These are phyloP conservation scores for Eueremaeus valkanovi DNA, from an alignment of 2,888 invertebrate species.

Conservation along the genomic window DNA sequence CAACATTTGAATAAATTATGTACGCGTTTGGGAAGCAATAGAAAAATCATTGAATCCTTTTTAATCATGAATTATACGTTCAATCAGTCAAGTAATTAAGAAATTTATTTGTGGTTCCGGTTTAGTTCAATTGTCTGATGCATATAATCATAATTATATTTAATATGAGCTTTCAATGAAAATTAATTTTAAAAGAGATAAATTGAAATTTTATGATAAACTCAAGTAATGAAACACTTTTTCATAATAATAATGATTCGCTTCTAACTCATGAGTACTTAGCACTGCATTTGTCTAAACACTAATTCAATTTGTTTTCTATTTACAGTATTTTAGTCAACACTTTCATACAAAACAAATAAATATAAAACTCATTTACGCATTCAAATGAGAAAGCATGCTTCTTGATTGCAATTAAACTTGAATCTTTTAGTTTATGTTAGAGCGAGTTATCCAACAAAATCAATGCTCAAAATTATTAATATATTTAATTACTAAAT, in stretches of 20 bases:
- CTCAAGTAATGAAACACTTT: neutral
- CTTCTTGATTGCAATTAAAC: too few species aligned
- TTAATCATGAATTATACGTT: conserved; percentile 12
- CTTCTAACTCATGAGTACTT: neutral
- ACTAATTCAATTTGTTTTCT: neutral
- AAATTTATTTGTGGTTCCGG: conserved; percentile 17
- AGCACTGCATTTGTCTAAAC: neutral
- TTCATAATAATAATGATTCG: neutral
- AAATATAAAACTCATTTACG: too few species aligned
- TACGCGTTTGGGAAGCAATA: neutral
- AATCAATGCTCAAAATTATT: too few species aligned
- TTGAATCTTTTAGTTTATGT: too few species aligned
- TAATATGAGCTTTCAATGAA: conserved; percentile 18
- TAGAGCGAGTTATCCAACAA: too few species aligned
- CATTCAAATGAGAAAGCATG: too few species aligned
- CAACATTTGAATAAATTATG: conserved; percentile 13
- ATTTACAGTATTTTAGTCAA: neutral
- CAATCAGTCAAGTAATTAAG: conserved; percentile 26
- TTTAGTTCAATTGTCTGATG: conserved; percentile 23
- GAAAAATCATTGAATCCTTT: neutral
- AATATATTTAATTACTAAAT: too few species aligned
- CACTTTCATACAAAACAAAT: neutral
- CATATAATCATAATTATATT: conserved; percentile 21
- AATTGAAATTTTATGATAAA: conserved; percentile 25
- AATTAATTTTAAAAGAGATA: conserved; percentile 25